Evolutionary conservation across 1,140 invertebrate genomes (phyloP).

Genomic region (Drosophila neocordata): DNA sequence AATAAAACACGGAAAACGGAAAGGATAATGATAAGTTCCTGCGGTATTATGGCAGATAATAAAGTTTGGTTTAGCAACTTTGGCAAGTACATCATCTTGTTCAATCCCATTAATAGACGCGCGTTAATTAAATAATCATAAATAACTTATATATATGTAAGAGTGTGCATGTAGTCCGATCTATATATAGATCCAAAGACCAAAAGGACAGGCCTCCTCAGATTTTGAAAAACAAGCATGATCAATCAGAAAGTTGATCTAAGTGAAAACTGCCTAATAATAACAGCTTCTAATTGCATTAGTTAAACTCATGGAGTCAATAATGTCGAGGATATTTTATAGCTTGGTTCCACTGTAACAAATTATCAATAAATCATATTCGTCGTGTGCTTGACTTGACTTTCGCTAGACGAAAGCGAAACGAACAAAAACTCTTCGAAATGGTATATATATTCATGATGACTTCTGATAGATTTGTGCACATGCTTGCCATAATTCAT

Average conservation of each 20-base stretch:
- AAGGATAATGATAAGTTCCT: not conserved
- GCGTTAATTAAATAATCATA: conserved; percentile 57
- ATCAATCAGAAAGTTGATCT: conserved; percentile 36
- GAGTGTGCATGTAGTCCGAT: not conserved
- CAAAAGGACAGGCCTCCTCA: conserved; percentile 36
- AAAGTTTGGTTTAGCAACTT: not conserved
- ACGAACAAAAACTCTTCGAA: conserved; percentile 53
- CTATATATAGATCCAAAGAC: conserved; percentile 44
- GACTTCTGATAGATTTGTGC: conserved; percentile 71
- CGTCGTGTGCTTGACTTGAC: conserved; percentile 36
- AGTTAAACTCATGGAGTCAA: not conserved
- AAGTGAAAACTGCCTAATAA: not conserved
- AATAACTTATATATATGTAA: conserved; percentile 17
- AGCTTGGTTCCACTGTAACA: conserved; percentile 19
- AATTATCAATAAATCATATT: conserved; percentile 57
- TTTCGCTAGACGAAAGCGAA: conserved; percentile 37
- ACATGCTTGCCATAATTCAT: conserved; percentile 75
- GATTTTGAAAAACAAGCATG: conserved; percentile 32
- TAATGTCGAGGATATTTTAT: not conserved
- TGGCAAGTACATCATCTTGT: not conserved
- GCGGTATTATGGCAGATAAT: too few relatives aligned
- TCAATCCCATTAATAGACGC: conserved; percentile 56
- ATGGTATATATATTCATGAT: conserved; percentile 36
- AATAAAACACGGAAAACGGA: not conserved
- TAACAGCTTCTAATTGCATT: not conserved